Percentiles rank a stretch among this genome's conserved stretches.
phyloP scores from a whole-genome alignment of 2,888 invertebrate species.

The Drosophila aldrichi region DNA sequence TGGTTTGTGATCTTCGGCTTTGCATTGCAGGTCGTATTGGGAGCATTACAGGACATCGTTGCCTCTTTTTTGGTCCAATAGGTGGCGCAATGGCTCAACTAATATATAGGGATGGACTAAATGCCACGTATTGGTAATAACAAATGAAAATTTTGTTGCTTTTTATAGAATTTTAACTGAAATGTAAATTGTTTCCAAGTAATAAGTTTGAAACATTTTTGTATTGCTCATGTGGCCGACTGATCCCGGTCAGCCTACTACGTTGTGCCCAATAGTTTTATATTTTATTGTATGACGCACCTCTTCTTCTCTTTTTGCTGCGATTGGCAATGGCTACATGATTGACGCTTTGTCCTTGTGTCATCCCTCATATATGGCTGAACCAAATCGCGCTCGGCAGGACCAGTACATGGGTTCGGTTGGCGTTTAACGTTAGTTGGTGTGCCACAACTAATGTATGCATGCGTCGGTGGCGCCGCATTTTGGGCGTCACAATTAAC shows the following conservation, averaged over 20 bases:
- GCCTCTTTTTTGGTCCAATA: not conserved
- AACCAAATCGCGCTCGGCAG: not conserved
- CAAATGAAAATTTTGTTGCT: conserved; percentile 5
- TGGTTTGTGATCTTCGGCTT: not conserved
- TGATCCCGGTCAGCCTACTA: conserved; percentile 8
- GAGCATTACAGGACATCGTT: not conserved
- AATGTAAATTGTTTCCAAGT: conserved; percentile 9
- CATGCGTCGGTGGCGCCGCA: conserved; percentile 24
- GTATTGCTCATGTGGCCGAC: conserved; percentile 7
- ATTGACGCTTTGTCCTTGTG: not conserved
- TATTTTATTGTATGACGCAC: conserved; percentile 19
- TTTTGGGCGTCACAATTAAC: not conserved
- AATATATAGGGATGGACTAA: not conserved
- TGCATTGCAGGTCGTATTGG: not conserved
- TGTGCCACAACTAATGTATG: conserved; percentile 52
- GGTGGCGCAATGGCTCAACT: not conserved
- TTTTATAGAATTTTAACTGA: not conserved
- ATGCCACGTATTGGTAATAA: not conserved
- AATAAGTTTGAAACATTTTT: conserved; percentile 3
- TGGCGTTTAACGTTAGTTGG: not conserved
- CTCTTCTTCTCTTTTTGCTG: conserved; percentile 39
- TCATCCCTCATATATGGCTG: not conserved
- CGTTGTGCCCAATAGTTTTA: not conserved
- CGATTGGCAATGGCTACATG: conserved; percentile 26
- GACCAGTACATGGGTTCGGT: too few relatives aligned